Evolutionary conservation across 2,797 vertebrate genomes (phyloP), one percentile per base, ranked within the genome.

Genomic region (Meda fulgida): DNA sequence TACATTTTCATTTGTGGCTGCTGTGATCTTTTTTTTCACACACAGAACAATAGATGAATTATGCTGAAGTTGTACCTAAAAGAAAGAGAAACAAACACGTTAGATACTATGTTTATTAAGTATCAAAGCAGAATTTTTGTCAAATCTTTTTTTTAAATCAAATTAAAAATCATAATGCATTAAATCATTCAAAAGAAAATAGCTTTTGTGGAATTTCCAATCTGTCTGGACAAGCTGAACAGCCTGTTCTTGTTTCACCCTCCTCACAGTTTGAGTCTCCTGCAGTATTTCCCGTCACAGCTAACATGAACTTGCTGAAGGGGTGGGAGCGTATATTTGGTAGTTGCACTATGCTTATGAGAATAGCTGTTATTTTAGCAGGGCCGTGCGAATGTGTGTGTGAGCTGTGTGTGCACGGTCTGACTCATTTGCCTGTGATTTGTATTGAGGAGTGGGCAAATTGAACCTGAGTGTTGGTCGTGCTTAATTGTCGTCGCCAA

Each of bases 401-500:
- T 72, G 46, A 84, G 67, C 78, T 87, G 67, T 43, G 10, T 69
- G 67, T 81, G 81, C 72, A 21, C 7, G 4, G 78, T 76, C 87
- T 84, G 86, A 89, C 87, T 91, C 82, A 88, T 89, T 91, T 89
- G 89, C 73, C 87, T 89, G 92, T 92, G 91, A 90, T 92, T 91
- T 89, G 89, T 88, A 92, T 93, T 83, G 90, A 92, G 85, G 91
- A 90, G 91, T 91, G 83, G 91, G 78, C 93, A 93, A 96, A 96
- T 96, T 94, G 95, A 95, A 95, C 95, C 94, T 94, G 95, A 94
- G 94, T 92, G 93, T 88, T 83, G 89, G 93, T 93, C 94, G 90
- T 90, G 93, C 96, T 94, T 96, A 93, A 97, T 98, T 99, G 97
- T 98, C 97, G 94, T 94, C 89, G 91, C 97, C 97, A 98, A 99